Conservation (phyloP, 2,888 invertebrate species). For the Dolomedes plantarius region DNA sequence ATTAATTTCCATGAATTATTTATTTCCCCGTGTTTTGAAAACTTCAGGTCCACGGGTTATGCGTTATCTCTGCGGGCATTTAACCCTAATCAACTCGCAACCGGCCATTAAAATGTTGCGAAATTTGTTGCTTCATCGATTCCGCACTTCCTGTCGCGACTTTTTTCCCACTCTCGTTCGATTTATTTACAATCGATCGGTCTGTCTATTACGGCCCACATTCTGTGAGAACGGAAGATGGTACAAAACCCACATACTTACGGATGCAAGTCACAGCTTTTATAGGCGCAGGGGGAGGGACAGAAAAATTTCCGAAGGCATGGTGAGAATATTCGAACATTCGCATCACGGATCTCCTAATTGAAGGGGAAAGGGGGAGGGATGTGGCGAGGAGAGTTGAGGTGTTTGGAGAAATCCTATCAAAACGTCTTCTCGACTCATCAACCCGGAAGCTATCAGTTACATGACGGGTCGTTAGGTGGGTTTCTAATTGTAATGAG, state of each 20-base stretch:
- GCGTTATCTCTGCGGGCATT: too few species aligned
- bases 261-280: background rate
- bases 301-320: background rate
- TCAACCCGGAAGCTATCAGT: slow-evolving; percentile 58
- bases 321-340: slow-evolving; percentile 43
- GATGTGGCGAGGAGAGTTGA: background rate
- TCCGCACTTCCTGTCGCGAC: too few species aligned
- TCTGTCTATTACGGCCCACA: background rate
- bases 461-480: slow-evolving; percentile 10
- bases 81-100: too few species aligned
- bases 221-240: background rate
- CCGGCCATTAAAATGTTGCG: too few species aligned
- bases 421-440: slow-evolving; percentile 24
- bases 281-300: background rate
- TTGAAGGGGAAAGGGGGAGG: slow-evolving; percentile 8
- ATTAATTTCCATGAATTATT: too few species aligned
- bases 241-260: background rate
- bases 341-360: slow-evolving; percentile 45
- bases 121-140: too few species aligned
- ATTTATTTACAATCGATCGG: background rate
- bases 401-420: slow-evolving; percentile 22
- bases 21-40: too few species aligned
- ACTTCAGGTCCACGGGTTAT: too few species aligned
- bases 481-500: slow-evolving; percentile 36
- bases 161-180: too few species aligned